A percentile compares a stretch with the other conserved stretches of the same genome.
phyloP scores from a whole-genome alignment of 1,140 invertebrate species.

The Subanguina moxae region DNA sequence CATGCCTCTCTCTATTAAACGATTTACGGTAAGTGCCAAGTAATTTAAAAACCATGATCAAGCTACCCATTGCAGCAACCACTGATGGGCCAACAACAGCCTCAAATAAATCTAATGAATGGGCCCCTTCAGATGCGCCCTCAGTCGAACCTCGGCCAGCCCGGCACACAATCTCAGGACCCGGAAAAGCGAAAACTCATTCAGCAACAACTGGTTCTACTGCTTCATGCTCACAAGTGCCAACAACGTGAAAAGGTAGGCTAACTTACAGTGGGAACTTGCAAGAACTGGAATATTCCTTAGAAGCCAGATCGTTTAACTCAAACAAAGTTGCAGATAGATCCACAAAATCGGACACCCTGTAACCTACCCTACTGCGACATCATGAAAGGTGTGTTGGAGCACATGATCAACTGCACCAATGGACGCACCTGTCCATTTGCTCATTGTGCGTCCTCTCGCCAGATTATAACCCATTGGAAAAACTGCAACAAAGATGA shows the following conservation, averaged over 20 bases:
- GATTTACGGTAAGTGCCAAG: no score
- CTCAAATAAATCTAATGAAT: no score
- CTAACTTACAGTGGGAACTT: no score
- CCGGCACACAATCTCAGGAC: slow-evolving; percentile 67
- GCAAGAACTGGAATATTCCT: slow-evolving; percentile 60
- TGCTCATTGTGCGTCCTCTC: slow-evolving; percentile 92
- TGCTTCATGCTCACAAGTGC: slow-evolving; percentile 97
- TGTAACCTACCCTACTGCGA: slow-evolving; percentile 61
- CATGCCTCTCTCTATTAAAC: no score
- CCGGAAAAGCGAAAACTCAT: slow-evolving; percentile 97
- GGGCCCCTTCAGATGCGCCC: no score
- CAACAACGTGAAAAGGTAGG: slow-evolving; percentile 68
- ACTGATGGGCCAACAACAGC: neutral
- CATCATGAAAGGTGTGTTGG: slow-evolving; percentile 98
- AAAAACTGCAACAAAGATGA: slow-evolving; percentile 89
- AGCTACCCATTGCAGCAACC: neutral
- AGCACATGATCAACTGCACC: slow-evolving; percentile 95
- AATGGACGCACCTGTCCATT: slow-evolving; percentile 70
- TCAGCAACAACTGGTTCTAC: slow-evolving; percentile 89
- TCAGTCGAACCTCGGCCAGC: slow-evolving; percentile 6
- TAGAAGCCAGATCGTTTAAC: slow-evolving; percentile 20
- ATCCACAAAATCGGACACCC: neutral
- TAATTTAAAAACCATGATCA: no score
- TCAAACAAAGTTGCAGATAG: neutral
- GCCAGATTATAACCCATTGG: slow-evolving; percentile 98